A percentile compares a stretch with the other conserved stretches of the same genome.
phyloP scores from a whole-genome alignment of 2,888 invertebrate genomes.

The Lumbricus terrestris region DNA sequence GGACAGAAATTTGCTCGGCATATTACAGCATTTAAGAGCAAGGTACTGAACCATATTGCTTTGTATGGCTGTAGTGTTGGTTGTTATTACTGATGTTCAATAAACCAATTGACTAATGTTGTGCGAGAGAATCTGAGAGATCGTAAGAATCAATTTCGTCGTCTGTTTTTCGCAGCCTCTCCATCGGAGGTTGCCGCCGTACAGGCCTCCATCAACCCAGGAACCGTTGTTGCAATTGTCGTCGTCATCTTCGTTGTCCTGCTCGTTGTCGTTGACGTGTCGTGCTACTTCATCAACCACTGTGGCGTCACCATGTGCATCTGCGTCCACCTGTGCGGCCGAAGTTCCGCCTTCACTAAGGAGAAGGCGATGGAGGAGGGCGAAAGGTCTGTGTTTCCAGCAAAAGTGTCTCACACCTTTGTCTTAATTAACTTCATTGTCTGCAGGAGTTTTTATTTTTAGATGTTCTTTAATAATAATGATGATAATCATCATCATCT shows the following conservation, averaged over 20 bases:
- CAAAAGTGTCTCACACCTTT: neutral
- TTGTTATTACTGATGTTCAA: too few relatives aligned
- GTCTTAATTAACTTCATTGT: too few relatives aligned
- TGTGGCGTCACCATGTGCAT: constrained; percentile 21
- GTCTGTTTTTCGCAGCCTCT: neutral
- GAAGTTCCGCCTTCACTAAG: constrained; percentile 9
- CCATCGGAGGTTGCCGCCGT: neutral
- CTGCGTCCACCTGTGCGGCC: constrained; percentile 12
- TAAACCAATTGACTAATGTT: too few relatives aligned
- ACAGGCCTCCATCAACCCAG: neutral
- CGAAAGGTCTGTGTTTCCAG: constrained; percentile 22
- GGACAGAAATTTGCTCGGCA: too few relatives aligned
- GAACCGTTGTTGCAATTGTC: constrained; percentile 15
- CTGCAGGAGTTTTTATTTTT: neutral
- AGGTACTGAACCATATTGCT: too few relatives aligned
- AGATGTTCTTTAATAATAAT: neutral
- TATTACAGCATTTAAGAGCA: too few relatives aligned
- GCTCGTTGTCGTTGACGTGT: constrained; percentile 13
- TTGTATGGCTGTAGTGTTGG: too few relatives aligned
- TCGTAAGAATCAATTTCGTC: neutral
- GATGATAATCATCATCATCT: too few relatives aligned
- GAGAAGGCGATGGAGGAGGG: constrained; percentile 28
- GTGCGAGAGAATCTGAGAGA: too few relatives aligned
- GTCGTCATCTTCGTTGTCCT: constrained; percentile 21
- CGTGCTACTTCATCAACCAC: constrained; percentile 17